Conservation (phyloP, 2,113 vertebrate genomes). For the Xenus cinereus region DNA sequence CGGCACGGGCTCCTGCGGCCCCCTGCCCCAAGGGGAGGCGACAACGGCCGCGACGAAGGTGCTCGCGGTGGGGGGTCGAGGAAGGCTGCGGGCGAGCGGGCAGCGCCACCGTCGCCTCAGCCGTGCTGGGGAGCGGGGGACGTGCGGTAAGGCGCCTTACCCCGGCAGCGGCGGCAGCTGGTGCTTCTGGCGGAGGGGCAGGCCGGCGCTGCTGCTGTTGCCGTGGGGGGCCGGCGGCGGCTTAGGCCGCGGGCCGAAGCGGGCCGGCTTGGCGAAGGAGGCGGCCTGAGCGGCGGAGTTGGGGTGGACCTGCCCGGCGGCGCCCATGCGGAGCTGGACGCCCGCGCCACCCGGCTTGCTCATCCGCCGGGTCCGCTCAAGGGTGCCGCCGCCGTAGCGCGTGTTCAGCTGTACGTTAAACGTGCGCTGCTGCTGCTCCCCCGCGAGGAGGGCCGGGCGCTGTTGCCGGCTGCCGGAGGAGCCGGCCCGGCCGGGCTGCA, state of each 20-base stretch:
- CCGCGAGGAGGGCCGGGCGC: conserved; percentile 33
- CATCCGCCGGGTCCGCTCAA: conserved; percentile 86
- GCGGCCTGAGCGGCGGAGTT: conserved; percentile 53
- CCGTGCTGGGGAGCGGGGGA: neutral
- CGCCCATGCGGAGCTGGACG: conserved; percentile 61
- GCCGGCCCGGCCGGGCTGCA: conserved; percentile 80
- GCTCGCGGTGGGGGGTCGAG: neutral
- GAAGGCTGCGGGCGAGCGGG: neutral
- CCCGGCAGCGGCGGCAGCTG: conserved; percentile 72
- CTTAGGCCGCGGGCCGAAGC: conserved; percentile 42
- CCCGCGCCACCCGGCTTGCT: conserved; percentile 65
- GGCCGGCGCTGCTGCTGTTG: conserved; percentile 43
- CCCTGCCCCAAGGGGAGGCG: neutral
- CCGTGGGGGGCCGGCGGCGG: neutral
- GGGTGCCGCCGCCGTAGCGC: conserved; percentile 66
- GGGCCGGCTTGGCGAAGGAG: conserved; percentile 69
- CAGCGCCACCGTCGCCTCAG: no score
- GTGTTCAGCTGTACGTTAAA: conserved; percentile 82
- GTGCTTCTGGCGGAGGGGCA: conserved; percentile 73
- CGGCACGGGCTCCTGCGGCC: no score
- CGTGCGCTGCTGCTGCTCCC: conserved; percentile 64
- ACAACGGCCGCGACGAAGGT: neutral
- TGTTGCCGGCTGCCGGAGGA: conserved; percentile 60
- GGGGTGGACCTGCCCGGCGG: conserved; percentile 66
- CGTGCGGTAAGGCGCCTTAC: conserved; percentile 64